phyloP scores from a whole-genome alignment of 2,797 vertebrate genomes.

The Meda fulgida region DNA sequence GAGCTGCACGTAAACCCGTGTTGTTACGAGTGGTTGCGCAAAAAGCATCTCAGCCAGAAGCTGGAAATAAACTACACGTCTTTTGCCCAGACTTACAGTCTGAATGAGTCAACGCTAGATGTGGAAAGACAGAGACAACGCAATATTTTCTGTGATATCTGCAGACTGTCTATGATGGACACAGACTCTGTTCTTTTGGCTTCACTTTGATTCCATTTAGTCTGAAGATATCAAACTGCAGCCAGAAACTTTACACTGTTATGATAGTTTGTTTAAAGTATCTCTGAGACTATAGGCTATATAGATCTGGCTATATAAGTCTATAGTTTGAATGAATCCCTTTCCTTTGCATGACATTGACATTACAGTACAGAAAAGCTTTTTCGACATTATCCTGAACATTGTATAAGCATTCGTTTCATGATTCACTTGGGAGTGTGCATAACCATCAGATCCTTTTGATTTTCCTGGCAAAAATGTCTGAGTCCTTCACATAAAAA shows the following conservation, averaged over 20 bases:
- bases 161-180: not conserved
- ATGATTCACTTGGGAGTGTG: too few species aligned
- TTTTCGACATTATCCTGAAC: too few species aligned
- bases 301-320: not conserved
- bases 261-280: not conserved
- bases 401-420: too few species aligned
- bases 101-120: not conserved
- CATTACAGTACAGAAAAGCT: not conserved
- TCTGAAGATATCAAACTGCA: not conserved
- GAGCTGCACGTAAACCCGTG: not conserved
- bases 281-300: not conserved
- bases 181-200: not conserved
- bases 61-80: not conserved
- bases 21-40: not conserved
- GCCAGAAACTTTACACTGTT: too few species aligned
- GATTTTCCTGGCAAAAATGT: not conserved
- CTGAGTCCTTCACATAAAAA: not conserved
- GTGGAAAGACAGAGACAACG: not conserved
- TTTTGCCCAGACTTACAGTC: not conserved
- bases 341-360: not conserved
- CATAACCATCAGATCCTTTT: too few species aligned
- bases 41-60: not conserved
- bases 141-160: too few species aligned
- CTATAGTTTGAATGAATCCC: not conserved
- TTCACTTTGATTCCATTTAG: not conserved